A percentile compares a stretch with the other conserved stretches of the same genome.
Conservation (phyloP, 1,140 invertebrate species). For the Calosoma granatense region DNA sequence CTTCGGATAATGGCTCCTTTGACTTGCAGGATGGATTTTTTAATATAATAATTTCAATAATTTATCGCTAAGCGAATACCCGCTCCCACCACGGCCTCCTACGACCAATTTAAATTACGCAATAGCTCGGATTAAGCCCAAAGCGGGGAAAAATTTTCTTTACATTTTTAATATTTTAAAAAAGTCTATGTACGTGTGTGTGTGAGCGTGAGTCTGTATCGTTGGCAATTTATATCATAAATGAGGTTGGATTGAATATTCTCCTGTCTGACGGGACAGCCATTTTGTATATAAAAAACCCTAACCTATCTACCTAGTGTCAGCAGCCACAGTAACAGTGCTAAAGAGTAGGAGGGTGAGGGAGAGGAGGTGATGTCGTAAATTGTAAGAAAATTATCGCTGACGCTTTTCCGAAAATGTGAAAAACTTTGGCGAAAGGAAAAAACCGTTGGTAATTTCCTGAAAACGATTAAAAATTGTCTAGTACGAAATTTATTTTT, state of each 20-base stretch:
- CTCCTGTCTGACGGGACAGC: too few species aligned
- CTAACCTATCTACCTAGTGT: too few species aligned
- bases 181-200: not conserved
- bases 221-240: not conserved
- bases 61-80: slow-evolving; percentile 43
- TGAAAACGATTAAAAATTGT: too few species aligned
- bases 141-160: not conserved
- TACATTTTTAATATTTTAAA: not conserved
- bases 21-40: slow-evolving; percentile 54
- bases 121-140: slow-evolving; percentile 22
- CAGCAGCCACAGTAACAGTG: too few species aligned
- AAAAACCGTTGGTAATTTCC: too few species aligned
- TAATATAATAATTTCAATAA: slow-evolving; percentile 59
- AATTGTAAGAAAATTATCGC: too few species aligned
- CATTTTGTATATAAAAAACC: too few species aligned
- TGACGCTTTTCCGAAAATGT: too few species aligned
- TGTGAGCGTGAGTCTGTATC: not conserved
- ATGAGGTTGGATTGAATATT: not conserved
- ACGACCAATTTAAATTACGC: slow-evolving; percentile 33
- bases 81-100: slow-evolving; percentile 30
- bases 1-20: slow-evolving; percentile 41
- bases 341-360: too few species aligned
- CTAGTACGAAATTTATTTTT: too few species aligned
- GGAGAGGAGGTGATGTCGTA: too few species aligned
- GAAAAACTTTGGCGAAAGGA: too few species aligned